phyloP scores from a whole-genome alignment of 1,140 invertebrate genomes.

The Muscidifurax raptorellus region DNA sequence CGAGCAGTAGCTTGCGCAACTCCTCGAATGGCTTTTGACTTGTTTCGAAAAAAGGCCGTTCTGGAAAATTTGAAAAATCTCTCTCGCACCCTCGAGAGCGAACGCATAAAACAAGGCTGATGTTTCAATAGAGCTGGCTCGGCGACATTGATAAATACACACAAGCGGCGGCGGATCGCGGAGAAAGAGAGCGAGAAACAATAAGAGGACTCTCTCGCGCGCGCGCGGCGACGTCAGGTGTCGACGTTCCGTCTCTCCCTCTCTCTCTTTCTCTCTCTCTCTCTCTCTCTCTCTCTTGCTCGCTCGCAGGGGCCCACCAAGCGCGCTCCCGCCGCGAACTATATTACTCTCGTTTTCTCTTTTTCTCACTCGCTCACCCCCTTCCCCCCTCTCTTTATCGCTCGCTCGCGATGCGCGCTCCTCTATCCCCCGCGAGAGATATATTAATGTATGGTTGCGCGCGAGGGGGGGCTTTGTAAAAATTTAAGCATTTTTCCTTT shows the following conservation, averaged over 20 bases:
- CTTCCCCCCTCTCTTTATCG: neutral
- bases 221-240: neutral
- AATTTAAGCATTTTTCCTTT: no score
- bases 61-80: no score
- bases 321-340: conserved; percentile 23
- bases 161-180: neutral
- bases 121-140: conserved; percentile 6
- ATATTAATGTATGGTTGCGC: no score
- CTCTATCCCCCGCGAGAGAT: neutral
- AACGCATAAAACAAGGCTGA: neutral
- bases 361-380: neutral
- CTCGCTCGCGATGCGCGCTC: neutral
- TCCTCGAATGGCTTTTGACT: no score
- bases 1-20: no score
- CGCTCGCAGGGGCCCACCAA: conserved; percentile 11
- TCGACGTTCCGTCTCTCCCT: neutral
- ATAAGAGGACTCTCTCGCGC: neutral
- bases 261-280: neutral
- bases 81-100: no score
- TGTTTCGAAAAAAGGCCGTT: no score
- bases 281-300: neutral
- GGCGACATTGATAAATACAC: conserved; percentile 21
- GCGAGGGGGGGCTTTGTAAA: no score
- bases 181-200: neutral
- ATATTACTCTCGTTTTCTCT: conserved; percentile 36